Base-by-base conservation (phyloP, 2,797 vertebrate species). In the Bufotes viridis region DNA sequence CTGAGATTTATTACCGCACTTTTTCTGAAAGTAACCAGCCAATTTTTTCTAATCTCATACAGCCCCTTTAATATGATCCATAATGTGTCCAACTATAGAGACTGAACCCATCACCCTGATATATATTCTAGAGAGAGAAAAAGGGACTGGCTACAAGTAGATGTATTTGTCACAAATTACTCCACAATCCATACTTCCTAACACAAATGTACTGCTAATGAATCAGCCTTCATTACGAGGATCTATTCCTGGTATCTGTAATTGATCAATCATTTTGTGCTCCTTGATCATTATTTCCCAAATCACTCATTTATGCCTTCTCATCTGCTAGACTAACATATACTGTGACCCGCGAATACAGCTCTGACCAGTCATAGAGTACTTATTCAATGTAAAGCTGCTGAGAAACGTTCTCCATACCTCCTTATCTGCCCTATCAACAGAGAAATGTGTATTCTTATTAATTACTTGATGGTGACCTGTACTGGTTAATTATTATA, bases 311-410 rank as follows among this genome's bases (percentile, higher is more conserved):
- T 69, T 55, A 86, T 82, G 69, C 61, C 88, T 89, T 86, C 63
- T 69, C 51, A 65, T 76, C 84, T 86, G 72, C 88, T 89, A 53
- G 55, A 89, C 88, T 89, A 89, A 89, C 88, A 89, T 74, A 72
- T 74, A 72, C 63, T 85, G 10, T 88, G 14, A 70, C 70, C 42
- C 29, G 57, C 18, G 18, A 9, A 8, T 17, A 63, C 7, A 49
- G 11, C 60, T n/a, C 8, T 79, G 29, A 12, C 57, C 5, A n/a
- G 24, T 34, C 20, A 63, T 81, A 61, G 26, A 13, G 13, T 63
- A 74, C 17, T 58, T 34, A 3, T 81, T 34, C 13, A 61, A 42
- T 42, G 60, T 79, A 79, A 6, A 18, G 18, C 18, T 53, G 29
- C 53, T 9, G n/a, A 29, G 24, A 8, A 18, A 29, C 10, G 55